phyloP scores from a whole-genome alignment of 1,140 invertebrate genomes.

The Penaeus vannamei region DNA sequence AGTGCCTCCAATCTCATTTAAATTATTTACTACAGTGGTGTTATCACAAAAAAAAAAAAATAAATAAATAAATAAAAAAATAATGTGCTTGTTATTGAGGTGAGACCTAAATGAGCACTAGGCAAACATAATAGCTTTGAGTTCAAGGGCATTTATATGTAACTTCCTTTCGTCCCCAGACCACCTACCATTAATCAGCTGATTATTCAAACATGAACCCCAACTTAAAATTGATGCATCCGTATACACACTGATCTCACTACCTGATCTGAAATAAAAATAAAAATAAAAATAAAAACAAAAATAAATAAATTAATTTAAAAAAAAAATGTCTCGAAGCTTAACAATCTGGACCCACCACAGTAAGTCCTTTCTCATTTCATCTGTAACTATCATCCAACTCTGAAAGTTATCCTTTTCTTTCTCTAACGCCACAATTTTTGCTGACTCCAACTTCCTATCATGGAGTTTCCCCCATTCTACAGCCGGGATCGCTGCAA shows the following conservation, averaged over 20 bases:
- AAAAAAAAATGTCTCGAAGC: background rate
- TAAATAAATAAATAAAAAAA: too few relatives aligned
- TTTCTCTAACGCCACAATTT: too few relatives aligned
- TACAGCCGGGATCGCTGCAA: background rate
- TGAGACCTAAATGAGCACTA: background rate
- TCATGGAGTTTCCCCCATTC: background rate
- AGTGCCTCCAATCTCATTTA: conserved; percentile 21
- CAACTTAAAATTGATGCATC: background rate
- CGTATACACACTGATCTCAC: background rate
- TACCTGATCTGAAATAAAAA: background rate
- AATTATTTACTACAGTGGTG: too few relatives aligned
- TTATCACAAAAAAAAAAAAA: too few relatives aligned
- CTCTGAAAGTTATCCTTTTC: background rate
- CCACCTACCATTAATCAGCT: background rate
- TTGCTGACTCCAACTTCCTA: too few relatives aligned
- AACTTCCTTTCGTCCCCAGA: background rate
- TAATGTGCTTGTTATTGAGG: background rate
- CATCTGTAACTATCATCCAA: background rate
- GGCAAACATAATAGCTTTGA: background rate
- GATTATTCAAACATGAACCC: background rate
- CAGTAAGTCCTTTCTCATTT: background rate
- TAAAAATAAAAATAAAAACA: too few relatives aligned
- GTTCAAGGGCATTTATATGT: too few relatives aligned
- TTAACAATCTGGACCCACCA: background rate
- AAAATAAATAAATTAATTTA: too few relatives aligned